Base-by-base conservation (phyloP, 2,888 invertebrate species). In the Heliconius cydno region DNA sequence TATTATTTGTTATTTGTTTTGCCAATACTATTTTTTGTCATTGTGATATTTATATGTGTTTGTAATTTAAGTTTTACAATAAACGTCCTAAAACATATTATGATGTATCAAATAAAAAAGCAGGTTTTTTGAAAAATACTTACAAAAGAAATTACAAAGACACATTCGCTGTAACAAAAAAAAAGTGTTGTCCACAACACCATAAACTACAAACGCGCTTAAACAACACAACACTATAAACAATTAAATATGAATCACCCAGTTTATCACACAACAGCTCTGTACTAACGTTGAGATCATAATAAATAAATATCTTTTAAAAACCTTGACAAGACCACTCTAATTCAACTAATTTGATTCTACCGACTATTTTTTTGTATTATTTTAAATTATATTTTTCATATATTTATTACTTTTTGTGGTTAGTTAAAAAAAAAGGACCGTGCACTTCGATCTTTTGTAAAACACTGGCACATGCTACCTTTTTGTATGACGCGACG, bases 191-290 rank as follows among this genome's bases (percentile, higher is more conserved):
- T 22, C 19, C 22, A 60, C 30, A 57, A 34, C n/a, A n/a, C 57
- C n/a, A 22, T 1, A 22, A 13, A 34, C 30, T n/a, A 1, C 0
- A 73, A 73, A n/a, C 57, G 13, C 13, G 7, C 22, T 3, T 25
- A 34, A 34, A 34, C 34, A 34, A 52, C 52, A 52, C 38, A 28
- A 34, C 60, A 73, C n/a, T 52, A 1, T 9, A 41, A 2, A 28
- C 30, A 38, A 60, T 38, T 57, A 57, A 38, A 73, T 13, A 38
- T 73, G 38, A 73, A 38, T 60, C 73, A 38, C 60, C 7, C 12
- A n/a, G n/a, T 13, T 2, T 34, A 72, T 73, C n/a, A 34, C 57
- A 73, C 73, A 73, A 73, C 73, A 60, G n/a, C n/a, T 60, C 73
- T 0, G 73, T 38, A 3, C 60, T 60, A 73, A 38, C 73, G 34